A percentile compares a stretch with the other conserved stretches of the same genome.
Evolutionary conservation across 2,888 invertebrate species (phyloP).

Genomic region (Andrena minutula): DNA sequence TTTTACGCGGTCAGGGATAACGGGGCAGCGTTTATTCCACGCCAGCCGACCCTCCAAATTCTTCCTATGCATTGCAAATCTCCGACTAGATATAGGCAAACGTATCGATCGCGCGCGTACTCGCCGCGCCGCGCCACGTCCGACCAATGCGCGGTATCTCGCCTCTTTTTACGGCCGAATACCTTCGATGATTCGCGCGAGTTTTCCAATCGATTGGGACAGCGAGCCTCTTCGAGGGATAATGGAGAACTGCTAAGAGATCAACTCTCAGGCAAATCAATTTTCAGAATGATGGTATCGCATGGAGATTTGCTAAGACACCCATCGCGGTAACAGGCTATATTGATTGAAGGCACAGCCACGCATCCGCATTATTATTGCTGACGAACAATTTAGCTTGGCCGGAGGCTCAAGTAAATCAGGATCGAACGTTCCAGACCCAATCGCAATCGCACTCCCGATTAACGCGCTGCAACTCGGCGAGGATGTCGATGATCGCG

Average conservation of each 20-base stretch:
- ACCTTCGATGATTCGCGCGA: constrained; percentile 39
- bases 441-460: constrained; percentile 67
- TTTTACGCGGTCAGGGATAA: background rate
- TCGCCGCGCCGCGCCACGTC: constrained; percentile 15
- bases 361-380: constrained; percentile 61
- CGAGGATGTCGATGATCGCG: constrained; percentile 68
- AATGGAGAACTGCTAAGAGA: too few relatives aligned
- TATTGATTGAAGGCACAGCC: constrained; percentile 24
- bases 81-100: constrained; percentile 24
- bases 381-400: constrained; percentile 62
- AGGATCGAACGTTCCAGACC: constrained; percentile 67
- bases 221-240: background rate
- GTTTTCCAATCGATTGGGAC: constrained; percentile 29
- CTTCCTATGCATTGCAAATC: constrained; percentile 45
- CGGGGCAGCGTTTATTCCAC: background rate
- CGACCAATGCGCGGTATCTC: constrained; percentile 50
- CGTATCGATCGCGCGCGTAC: constrained; percentile 47
- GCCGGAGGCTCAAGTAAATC: constrained; percentile 44
- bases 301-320: background rate
- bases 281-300: too few relatives aligned
- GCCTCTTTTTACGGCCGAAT: constrained; percentile 47
- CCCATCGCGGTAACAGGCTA: background rate
- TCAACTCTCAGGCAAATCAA: background rate
- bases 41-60: constrained; percentile 20
- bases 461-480: constrained; percentile 68